Evolutionary conservation across 2,888 invertebrate genomes (phyloP), one percentile per base, ranked within the genome.

Genomic region (Malacosoma neustria): DNA sequence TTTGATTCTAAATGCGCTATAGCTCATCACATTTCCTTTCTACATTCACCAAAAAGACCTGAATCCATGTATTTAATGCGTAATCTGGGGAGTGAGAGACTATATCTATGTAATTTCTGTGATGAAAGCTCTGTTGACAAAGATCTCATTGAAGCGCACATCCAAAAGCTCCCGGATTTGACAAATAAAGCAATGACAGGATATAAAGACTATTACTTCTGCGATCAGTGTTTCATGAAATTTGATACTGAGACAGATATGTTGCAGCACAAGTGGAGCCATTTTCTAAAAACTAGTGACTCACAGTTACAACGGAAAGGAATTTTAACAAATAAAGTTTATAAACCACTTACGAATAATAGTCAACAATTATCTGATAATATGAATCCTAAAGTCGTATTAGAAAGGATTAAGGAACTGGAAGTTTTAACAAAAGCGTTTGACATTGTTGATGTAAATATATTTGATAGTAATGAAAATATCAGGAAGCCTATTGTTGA

Each of bases 241-340:
- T 82, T 79, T 58, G 58, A 57, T 7, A 69, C 67, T 0, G 80
- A 84, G 46, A 65, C 61, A 0, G 61, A 67, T 3, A 77, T 81
- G 75, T 34, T 81, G 0, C 69, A 75, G 11, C 84, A 84, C 39
- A 81, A 82, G 40, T 81, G 79, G 81, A 61, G 69, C 0, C 82
- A 82, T 45, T 79, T 71, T 42, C 42, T 79, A 1, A 72, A 65
- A 29, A 54, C 54, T 14, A 67, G 72, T n/a, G 68, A 66, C 32
- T 61, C 62, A 0, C 67, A 64, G 38, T 39, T 42, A 4, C 50
- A 54, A 39, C 48, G 45, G 1, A 49, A 51, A n/a, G 41, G 42
- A 35, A 37, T 47, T 11, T 30, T 46, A 30, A 39, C 30, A 0
- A 42, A 53, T 36, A 33, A 32, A 45, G 14, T 36, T 35, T 4